These are phyloP conservation scores for Pygmarrhopalites habei DNA, from an alignment of 1,140 invertebrate species.

Conservation along the genomic window DNA sequence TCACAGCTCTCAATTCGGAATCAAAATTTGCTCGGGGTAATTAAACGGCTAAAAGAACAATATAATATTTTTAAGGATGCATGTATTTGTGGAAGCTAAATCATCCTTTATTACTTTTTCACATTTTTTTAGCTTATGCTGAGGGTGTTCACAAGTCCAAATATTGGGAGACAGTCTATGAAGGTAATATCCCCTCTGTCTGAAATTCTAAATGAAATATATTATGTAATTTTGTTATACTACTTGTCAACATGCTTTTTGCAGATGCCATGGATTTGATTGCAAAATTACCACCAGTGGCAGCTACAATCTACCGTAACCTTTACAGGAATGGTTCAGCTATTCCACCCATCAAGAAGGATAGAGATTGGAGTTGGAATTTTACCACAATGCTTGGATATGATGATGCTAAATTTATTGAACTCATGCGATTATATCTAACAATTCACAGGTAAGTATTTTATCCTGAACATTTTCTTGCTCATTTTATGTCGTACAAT, in stretches of 20 bases:
- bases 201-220: no score
- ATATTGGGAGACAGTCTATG: conserved; percentile 86
- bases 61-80: no score
- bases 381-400: conserved; percentile 89
- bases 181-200: no score
- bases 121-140: conserved; percentile 80
- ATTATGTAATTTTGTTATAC: no score
- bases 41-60: no score
- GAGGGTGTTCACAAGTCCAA: conserved; percentile 74
- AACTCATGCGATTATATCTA: conserved; percentile 88
- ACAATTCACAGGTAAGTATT: conserved; percentile 79
- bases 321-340: conserved; percentile 77
- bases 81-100: no score
- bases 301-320: conserved; percentile 90
- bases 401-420: conserved; percentile 73
- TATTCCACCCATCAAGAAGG: conserved; percentile 77
- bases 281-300: conserved; percentile 88
- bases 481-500: background rate
- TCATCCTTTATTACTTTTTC: no score
- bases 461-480: no score
- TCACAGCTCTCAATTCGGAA: conserved; percentile 86
- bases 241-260: no score
- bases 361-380: conserved; percentile 90
- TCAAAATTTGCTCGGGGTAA: conserved; percentile 84
- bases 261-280: conserved; percentile 95